Evolutionary conservation across 1,140 invertebrate genomes (phyloP), one percentile per base, ranked within the genome.

Genomic region (Bombus pascuorum): DNA sequence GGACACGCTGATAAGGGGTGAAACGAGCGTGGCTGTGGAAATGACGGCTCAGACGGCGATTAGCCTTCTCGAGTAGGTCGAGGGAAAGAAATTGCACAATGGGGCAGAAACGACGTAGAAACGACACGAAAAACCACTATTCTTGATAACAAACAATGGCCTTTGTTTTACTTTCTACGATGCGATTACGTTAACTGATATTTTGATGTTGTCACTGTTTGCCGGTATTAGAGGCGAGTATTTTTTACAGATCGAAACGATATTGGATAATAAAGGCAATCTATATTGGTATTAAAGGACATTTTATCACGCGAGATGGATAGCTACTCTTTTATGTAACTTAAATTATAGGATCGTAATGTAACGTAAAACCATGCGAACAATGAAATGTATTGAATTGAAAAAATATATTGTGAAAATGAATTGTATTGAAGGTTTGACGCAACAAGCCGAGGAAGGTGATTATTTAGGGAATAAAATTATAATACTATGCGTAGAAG

Each of bases 1-100:
- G 59, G 62, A 75, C 42, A 66, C 62, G 65, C 34, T 57, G 86
- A 87, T 88, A 89, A 88, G 65, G 71, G 34, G 39, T 62, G 59
- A 62, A 65, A 57, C 79, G 73, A 75, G 65, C 86, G 42, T 70
- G 37, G n/a, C 10, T 42, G 34, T 66, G 75, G 22, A 81, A 53
- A 81, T 53, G 57, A 87, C 82, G 53, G 47, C 65, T 22, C 25
- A 75, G 76, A 53, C 68, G 32, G 39, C 44, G 70, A 86, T 74
- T 76, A 62, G 72, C 71, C 59, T 53, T 28, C 62, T 74, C 59
- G 65, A 81, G 62, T 13, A 44, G 28, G 42, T 70, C 62, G 76
- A 77, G 32, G 32, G 66, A 39, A 85, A 74, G 47, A 81, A 85
- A 88, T 80, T 65, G 59, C 37, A 82, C 62, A n/a, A 53, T 12